Percentiles rank a stretch among this genome's conserved stretches.
phyloP scores from a whole-genome alignment of 2,797 vertebrate genomes.

The Rhinella marina region DNA sequence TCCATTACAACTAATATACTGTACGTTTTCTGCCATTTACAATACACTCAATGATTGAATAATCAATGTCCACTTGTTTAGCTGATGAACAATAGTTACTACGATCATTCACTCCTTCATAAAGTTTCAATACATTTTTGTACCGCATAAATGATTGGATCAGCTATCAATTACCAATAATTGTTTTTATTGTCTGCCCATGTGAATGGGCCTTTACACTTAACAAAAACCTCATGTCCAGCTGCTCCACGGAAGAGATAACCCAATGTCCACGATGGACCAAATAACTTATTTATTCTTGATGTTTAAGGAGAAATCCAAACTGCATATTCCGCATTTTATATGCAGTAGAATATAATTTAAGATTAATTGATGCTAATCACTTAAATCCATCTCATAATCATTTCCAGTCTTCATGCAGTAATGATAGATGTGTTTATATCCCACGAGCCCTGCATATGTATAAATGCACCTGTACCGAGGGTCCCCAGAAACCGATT shows the following conservation, averaged over 20 bases:
- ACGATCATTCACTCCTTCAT: too few species aligned
- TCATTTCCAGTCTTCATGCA: not conserved
- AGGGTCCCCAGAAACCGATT: not conserved
- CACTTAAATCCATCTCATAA: not conserved
- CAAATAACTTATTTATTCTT: not conserved
- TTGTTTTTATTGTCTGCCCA: too few species aligned
- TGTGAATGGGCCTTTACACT: too few species aligned
- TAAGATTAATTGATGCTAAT: not conserved
- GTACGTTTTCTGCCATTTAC: not conserved
- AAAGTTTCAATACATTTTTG: too few species aligned
- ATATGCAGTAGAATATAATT: not conserved
- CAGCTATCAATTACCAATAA: too few species aligned
- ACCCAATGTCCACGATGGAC: not conserved
- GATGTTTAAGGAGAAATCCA: not conserved
- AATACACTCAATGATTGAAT: too few species aligned
- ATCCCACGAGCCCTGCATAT: not conserved
- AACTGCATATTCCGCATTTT: not conserved
- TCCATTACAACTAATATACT: not conserved
- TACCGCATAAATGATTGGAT: too few species aligned
- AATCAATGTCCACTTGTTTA: too few species aligned
- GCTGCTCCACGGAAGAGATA: too few species aligned
- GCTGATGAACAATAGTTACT: too few species aligned
- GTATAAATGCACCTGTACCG: conserved; percentile 6
- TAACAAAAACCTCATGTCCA: not conserved
- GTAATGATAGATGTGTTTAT: conserved; percentile 23